phyloP scores from a whole-genome alignment of 1,140 invertebrate species.

The Episyrphus balteatus region DNA sequence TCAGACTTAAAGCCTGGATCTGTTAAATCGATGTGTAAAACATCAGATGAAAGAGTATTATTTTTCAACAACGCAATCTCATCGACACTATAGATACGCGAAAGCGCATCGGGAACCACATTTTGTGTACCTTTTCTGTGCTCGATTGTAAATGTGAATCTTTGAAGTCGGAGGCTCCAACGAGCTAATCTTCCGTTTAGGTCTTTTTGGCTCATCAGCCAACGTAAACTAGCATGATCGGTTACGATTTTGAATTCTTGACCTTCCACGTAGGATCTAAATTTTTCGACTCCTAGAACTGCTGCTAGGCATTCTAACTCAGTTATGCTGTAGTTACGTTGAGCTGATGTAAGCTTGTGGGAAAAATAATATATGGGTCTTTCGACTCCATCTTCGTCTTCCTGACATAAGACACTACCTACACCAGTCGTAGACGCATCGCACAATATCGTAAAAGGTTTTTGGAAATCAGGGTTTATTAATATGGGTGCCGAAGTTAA shows the following conservation, averaged over 20 bases:
- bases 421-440: slow-evolving; percentile 11
- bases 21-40: slow-evolving; percentile 1
- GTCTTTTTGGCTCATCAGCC: slow-evolving; percentile 12
- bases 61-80: background rate
- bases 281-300: slow-evolving; percentile 6
- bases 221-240: slow-evolving; percentile 9
- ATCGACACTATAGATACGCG: slow-evolving; percentile 3
- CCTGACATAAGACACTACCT: slow-evolving; percentile 7
- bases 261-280: slow-evolving; percentile 8
- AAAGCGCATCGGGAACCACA: slow-evolving; percentile 1
- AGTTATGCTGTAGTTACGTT: slow-evolving; percentile 14
- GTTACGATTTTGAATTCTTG: slow-evolving; percentile 5
- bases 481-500: slow-evolving; percentile 4
- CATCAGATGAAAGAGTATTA: too few species aligned
- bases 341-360: slow-evolving; percentile 12
- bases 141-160: slow-evolving; percentile 2
- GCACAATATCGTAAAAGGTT: slow-evolving; percentile 9
- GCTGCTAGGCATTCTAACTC: slow-evolving; percentile 12
- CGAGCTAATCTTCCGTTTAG: slow-evolving; percentile 6
- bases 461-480: slow-evolving; percentile 5
- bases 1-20: slow-evolving; percentile 1
- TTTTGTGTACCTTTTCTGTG: slow-evolving; percentile 2
- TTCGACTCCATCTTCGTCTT: slow-evolving; percentile 6
- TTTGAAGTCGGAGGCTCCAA: slow-evolving; percentile 4
- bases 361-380: slow-evolving; percentile 16